These are phyloP conservation scores for Protaetia brevitarsis DNA, from an alignment of 1,140 invertebrate genomes.

Conservation along the genomic window DNA sequence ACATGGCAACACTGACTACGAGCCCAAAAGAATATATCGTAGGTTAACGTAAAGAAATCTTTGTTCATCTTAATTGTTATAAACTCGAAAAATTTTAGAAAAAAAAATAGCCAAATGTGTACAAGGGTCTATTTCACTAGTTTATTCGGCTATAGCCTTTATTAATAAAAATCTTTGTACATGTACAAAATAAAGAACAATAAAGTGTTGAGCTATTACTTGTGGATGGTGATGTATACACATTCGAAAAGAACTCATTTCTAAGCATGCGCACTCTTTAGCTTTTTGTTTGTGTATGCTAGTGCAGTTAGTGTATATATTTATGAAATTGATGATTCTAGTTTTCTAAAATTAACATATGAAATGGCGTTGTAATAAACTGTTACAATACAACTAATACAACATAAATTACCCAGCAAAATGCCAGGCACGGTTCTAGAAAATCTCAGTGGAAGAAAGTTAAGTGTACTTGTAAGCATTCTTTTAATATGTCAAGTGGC, in stretches of 20 bases:
- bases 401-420: conserved; percentile 38
- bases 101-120: too few relatives aligned
- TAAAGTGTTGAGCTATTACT: too few relatives aligned
- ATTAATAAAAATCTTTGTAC: too few relatives aligned
- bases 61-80: too few relatives aligned
- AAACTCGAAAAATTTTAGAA: too few relatives aligned
- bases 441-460: conserved; percentile 89
- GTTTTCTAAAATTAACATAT: not conserved
- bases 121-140: too few relatives aligned
- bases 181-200: too few relatives aligned
- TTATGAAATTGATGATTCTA: not conserved
- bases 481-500: conserved; percentile 76
- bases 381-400: not conserved
- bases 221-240: too few relatives aligned
- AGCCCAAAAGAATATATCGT: too few relatives aligned
- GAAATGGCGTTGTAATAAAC: not conserved
- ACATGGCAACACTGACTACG: too few relatives aligned
- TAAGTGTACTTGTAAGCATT: conserved; percentile 73
- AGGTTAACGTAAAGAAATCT: too few relatives aligned
- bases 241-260: not conserved
- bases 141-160: too few relatives aligned
- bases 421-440: conserved; percentile 94
- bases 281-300: not conserved
- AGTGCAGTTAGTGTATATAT: not conserved
- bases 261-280: not conserved